Evolutionary conservation across 2,888 invertebrate species (phyloP), one percentile per base, ranked within the genome.

Genomic region (Eurytoma californica): DNA sequence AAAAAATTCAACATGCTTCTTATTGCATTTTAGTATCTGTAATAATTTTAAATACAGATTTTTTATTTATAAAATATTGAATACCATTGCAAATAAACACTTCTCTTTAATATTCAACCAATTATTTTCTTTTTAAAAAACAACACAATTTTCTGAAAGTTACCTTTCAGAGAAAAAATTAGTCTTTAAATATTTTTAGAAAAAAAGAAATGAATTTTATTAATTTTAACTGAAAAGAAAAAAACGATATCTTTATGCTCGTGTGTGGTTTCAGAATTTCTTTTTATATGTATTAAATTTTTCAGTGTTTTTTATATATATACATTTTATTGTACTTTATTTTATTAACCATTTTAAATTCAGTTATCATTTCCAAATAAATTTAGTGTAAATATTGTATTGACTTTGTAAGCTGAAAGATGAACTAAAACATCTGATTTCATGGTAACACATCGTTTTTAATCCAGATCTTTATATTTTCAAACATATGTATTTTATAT

Each of bases 401-500:
- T 75, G 18, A 79, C 58, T 75, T 72, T 76, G 28, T 5, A 70
- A 75, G 67, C 73, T 28, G 57, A 78, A 75, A 72, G 61, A 66
- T 77, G 51, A 58, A 66, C 16, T 63, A 3, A 12, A 55, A 47
- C 13, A 30, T 61, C 24, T 51, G 14, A 49, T 69, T 53, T 65
- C 60, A 63, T 53, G 20, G 7, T 69, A 65, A 77, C 77, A 77
- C 49, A 63, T 51, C 53, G 16, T 65, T 80, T 51, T 13, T 55
- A 80, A 66, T 68, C 18, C 69, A 74, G 51, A 66, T 79, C 16
- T 13, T 70, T 58, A 55, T 83, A 83, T 76, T 78, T 82, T 83
- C 76, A 84, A 82, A 82, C 77, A 81, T 83, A 80, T 81, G 68
- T 79, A 65, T 66, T 83, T 77, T 79, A 82, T 82, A 82, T 80